phyloP scores from a whole-genome alignment of 2,113 vertebrate species.

The Rynchops niger region DNA sequence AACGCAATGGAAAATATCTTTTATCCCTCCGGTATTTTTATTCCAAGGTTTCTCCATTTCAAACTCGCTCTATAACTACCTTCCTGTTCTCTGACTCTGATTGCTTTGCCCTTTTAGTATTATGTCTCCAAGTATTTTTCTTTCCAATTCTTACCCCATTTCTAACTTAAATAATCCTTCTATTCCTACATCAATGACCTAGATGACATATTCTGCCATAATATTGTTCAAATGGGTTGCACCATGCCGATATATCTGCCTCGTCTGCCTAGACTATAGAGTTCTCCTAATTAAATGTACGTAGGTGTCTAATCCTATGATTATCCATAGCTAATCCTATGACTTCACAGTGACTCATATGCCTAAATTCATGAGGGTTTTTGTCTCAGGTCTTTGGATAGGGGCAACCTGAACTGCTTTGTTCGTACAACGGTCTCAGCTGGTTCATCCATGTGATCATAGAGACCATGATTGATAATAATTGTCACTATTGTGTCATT shows the following conservation, averaged over 20 bases:
- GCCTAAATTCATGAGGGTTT: neutral
- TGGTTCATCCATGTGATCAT: neutral
- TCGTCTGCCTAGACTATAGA: neutral
- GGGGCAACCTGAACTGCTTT: neutral
- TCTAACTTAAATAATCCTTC: neutral
- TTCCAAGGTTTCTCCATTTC: neutral
- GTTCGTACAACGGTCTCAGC: rapidly evolving
- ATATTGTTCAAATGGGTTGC: neutral
- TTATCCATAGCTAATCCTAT: neutral
- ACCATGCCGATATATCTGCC: neutral
- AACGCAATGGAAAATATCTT: neutral
- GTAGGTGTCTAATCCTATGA: neutral
- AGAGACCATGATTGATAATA: neutral
- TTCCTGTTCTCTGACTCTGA: neutral
- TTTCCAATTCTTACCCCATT: neutral
- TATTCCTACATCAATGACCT: neutral
- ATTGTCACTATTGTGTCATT: neutral
- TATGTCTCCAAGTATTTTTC: neutral
- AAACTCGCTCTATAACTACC: neutral
- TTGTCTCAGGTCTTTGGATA: neutral
- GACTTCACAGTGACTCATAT: neutral
- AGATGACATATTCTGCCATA: neutral
- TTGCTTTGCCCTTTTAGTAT: neutral
- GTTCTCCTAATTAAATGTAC: neutral
- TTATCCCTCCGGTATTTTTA: neutral